Conservation (phyloP, 2,888 invertebrate species). For the Ypsolopha sequella region DNA sequence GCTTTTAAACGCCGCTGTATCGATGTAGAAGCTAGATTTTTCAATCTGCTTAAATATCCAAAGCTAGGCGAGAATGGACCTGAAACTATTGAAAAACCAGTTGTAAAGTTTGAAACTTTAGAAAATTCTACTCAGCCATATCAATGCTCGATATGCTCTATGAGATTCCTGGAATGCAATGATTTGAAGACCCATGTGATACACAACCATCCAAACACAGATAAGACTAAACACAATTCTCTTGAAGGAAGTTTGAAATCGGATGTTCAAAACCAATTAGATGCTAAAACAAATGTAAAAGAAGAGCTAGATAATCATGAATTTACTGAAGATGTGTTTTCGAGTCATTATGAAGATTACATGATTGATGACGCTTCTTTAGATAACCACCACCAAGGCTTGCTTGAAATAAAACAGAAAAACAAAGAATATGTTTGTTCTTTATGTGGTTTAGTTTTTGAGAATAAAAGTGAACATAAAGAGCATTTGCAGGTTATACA, state of each 20-base stretch:
- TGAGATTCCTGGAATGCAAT: slow-evolving; percentile 12
- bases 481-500: background rate
- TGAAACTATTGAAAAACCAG: slow-evolving; percentile 5
- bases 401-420: background rate
- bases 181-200: slow-evolving; percentile 15
- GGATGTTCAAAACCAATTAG: background rate
- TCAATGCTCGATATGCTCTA: slow-evolving; percentile 16
- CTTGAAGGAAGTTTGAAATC: background rate
- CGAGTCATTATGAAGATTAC: background rate
- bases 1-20: slow-evolving; percentile 45
- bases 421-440: background rate
- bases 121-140: slow-evolving; percentile 8
- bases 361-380: background rate
- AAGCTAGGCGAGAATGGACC: background rate
- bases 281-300: background rate
- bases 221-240: too few species aligned
- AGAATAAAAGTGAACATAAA: background rate
- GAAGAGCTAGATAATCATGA: background rate
- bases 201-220: slow-evolving; percentile 1
- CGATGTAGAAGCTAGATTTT: slow-evolving; percentile 35
- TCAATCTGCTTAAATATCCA: slow-evolving; percentile 10
- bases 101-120: slow-evolving; percentile 8
- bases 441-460: background rate
- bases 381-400: background rate
- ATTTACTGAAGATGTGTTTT: background rate